Evolutionary conservation across 2,113 vertebrate genomes (phyloP).

Genomic region (Ciconia maguari): DNA sequence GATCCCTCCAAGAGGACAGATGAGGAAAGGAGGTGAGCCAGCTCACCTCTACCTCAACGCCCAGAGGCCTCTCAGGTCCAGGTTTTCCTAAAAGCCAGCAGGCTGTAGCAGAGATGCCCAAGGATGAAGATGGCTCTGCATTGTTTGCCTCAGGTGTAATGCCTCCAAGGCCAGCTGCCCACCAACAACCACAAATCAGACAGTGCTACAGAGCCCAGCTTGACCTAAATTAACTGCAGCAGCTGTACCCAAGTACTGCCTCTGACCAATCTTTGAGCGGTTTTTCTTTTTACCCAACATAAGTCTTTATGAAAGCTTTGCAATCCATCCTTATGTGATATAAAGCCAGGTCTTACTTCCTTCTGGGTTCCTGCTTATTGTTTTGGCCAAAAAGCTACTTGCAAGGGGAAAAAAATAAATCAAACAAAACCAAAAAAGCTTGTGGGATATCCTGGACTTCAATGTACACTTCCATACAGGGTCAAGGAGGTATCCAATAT

Average conservation of each 20-base stretch:
- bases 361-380: not conserved
- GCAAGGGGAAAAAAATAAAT: not conserved
- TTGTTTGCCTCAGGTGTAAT: rapidly evolving
- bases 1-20: not conserved
- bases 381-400: not conserved
- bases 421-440: not conserved
- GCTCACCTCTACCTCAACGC: not conserved
- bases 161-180: not conserved
- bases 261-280: not conserved
- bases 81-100: not conserved
- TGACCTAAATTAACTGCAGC: not conserved
- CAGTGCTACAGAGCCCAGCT: not conserved
- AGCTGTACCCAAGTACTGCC: not conserved
- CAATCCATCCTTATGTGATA: not conserved
- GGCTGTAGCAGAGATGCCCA: not conserved
- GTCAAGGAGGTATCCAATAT: not conserved
- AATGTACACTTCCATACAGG: not conserved
- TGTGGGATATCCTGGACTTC: not conserved
- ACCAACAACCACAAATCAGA: not conserved
- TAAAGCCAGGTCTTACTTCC: not conserved
- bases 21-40: not conserved
- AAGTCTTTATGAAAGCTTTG: not conserved
- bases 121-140: not conserved
- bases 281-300: not conserved
- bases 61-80: not conserved